A percentile compares a stretch with the other conserved stretches of the same genome.
Evolutionary conservation across 2,888 invertebrate genomes (phyloP).

Genomic region (Polymixis lichenea): DNA sequence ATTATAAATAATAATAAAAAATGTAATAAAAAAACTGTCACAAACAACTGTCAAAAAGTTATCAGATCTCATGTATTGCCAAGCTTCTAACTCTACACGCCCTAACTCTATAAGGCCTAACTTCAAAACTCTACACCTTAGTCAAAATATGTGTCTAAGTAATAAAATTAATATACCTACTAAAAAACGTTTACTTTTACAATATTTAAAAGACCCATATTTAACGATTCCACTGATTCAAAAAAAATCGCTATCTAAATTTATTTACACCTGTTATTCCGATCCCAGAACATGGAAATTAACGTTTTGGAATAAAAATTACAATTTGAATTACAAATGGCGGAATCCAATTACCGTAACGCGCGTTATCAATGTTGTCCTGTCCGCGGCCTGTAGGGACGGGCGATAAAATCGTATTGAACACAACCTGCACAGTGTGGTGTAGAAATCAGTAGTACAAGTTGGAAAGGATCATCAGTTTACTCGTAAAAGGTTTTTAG

Average conservation of each 20-base stretch:
- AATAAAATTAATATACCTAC: too few species aligned
- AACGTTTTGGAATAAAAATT: slow-evolving; percentile 50
- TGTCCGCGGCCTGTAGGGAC: slow-evolving; percentile 32
- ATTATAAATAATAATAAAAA: too few species aligned
- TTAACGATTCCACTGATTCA: neutral
- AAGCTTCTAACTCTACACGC: too few species aligned
- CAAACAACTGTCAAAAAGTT: too few species aligned
- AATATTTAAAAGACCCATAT: neutral
- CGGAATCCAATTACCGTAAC: slow-evolving; percentile 54
- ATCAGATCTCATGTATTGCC: too few species aligned
- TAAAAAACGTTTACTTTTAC: too few species aligned
- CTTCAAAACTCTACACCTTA: too few species aligned
- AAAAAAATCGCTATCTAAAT: slow-evolving; percentile 2
- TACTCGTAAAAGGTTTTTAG: too few species aligned
- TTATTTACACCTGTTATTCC: slow-evolving; percentile 29
- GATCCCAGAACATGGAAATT: slow-evolving; percentile 25
- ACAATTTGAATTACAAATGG: slow-evolving; percentile 61
- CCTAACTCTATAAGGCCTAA: too few species aligned
- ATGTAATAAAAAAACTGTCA: too few species aligned
- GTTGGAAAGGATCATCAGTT: too few species aligned
- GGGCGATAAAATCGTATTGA: slow-evolving; percentile 47
- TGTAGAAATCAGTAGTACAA: slow-evolving; percentile 12
- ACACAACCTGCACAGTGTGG: neutral
- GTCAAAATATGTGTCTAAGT: too few species aligned
- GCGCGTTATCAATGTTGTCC: slow-evolving; percentile 50